phyloP scores from a whole-genome alignment of 2,888 invertebrate species.

The Caenorhabditis sinica region DNA sequence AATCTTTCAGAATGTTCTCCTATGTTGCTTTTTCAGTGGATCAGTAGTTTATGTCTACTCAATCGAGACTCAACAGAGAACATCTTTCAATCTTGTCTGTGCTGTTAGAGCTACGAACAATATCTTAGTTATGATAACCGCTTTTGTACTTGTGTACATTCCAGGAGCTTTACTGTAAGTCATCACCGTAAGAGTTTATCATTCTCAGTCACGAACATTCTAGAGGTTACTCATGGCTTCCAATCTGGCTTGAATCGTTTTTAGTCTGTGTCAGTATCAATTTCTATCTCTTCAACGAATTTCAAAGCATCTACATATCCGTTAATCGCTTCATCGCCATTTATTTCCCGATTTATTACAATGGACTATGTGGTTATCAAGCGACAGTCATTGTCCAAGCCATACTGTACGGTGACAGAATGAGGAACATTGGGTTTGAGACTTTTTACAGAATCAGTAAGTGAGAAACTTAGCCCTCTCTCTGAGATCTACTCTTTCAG shows the following conservation, averaged over 20 bases:
- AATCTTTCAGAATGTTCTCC: background rate
- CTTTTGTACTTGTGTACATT: constrained; percentile 28
- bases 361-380: constrained; percentile 6
- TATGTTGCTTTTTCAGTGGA: constrained; percentile 12
- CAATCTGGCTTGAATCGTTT: constrained; percentile 32
- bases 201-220: background rate
- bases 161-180: constrained; percentile 28
- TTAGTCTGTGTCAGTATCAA: constrained; percentile 34
- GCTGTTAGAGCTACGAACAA: constrained; percentile 35
- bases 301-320: constrained; percentile 53
- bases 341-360: constrained; percentile 29
- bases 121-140: background rate
- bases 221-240: constrained; percentile 31
- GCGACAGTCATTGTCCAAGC: constrained; percentile 13
- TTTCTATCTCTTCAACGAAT: constrained; percentile 42
- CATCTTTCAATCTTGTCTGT: constrained; percentile 43
- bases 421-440: constrained; percentile 9
- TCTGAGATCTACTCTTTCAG: constrained; percentile 2
- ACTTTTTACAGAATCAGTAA: constrained; percentile 21
- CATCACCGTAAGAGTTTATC: background rate
- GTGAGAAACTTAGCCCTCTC: background rate
- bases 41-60: background rate
- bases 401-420: constrained; percentile 1
- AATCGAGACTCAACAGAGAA: constrained; percentile 28
- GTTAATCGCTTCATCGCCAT: constrained; percentile 44